phyloP scores from a whole-genome alignment of 2,797 vertebrate species.

The Tenualosa ilisha region DNA sequence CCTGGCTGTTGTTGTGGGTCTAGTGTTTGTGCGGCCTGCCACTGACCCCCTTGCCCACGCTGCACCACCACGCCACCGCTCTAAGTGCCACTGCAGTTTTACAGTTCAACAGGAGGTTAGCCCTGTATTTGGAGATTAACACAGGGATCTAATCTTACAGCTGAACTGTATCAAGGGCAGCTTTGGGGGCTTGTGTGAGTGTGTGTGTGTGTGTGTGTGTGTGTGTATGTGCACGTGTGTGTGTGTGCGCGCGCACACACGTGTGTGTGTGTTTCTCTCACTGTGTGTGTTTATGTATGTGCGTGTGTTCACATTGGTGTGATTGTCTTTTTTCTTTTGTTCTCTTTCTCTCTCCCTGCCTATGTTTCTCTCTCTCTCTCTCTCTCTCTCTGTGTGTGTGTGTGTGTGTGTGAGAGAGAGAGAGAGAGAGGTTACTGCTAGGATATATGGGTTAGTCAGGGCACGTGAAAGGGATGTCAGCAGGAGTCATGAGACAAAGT shows the following conservation, averaged over 20 bases:
- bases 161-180: not conserved
- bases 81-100: not conserved
- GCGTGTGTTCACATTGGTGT: not conserved
- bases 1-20: not conserved
- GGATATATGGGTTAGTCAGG: not conserved
- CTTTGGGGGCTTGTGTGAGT: conserved; percentile 10
- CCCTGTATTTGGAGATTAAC: conserved; percentile 21
- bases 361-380: too few relatives aligned
- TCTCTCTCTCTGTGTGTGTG: not conserved
- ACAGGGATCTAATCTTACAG: conserved; percentile 13
- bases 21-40: not conserved
- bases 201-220: not conserved
- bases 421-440: not conserved
- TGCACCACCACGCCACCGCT: not conserved
- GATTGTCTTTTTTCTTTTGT: not conserved
- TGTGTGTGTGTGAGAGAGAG: not conserved
- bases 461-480: conserved; percentile 15
- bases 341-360: too few relatives aligned
- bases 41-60: not conserved
- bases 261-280: not conserved
- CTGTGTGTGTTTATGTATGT: not conserved
- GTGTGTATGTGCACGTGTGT: not conserved
- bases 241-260: not conserved
- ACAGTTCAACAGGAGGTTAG: conserved; percentile 16
- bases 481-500: not conserved